Evolutionary conservation across 2,113 vertebrate species (phyloP).

Genomic region (Terrapene triunguis): DNA sequence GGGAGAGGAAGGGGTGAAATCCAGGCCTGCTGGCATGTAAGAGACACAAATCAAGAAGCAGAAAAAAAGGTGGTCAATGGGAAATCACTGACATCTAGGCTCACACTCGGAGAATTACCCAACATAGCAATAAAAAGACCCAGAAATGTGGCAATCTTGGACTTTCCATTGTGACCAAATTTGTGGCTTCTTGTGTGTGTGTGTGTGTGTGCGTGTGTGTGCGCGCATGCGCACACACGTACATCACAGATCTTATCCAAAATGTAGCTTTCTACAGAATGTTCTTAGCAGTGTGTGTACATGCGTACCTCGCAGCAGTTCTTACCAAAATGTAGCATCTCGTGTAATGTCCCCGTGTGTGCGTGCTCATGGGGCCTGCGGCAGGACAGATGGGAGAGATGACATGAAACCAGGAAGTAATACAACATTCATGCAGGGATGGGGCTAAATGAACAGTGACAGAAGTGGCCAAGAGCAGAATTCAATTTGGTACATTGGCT

Average conservation of each 20-base stretch:
- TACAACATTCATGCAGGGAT: fast-evolving
- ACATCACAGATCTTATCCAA: background rate
- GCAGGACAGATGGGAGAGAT: background rate
- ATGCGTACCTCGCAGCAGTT: fast-evolving
- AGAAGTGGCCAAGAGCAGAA: background rate
- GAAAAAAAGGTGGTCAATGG: background rate
- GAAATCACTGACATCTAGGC: conserved; percentile 70
- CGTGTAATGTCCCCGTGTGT: fast-evolving
- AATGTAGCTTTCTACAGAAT: background rate
- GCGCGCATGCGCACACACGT: fast-evolving
- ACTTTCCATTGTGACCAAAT: background rate
- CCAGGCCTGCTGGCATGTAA: background rate
- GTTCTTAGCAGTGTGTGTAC: background rate
- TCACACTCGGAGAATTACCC: conserved; percentile 52
- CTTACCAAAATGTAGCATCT: fast-evolving
- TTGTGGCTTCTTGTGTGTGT: too few relatives aligned
- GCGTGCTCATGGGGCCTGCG: fast-evolving
- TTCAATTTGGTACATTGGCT: background rate
- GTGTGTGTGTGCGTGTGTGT: fast-evolving
- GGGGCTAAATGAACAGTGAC: background rate
- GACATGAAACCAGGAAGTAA: fast-evolving
- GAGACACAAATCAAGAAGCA: background rate
- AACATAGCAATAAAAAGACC: fast-evolving
- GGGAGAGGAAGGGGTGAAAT: background rate
- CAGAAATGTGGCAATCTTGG: fast-evolving